A percentile compares a stretch with the other conserved stretches of the same genome.
These are phyloP conservation scores for Naso thynnoides DNA, from an alignment of 2,797 vertebrate species.

Conservation along the genomic window DNA sequence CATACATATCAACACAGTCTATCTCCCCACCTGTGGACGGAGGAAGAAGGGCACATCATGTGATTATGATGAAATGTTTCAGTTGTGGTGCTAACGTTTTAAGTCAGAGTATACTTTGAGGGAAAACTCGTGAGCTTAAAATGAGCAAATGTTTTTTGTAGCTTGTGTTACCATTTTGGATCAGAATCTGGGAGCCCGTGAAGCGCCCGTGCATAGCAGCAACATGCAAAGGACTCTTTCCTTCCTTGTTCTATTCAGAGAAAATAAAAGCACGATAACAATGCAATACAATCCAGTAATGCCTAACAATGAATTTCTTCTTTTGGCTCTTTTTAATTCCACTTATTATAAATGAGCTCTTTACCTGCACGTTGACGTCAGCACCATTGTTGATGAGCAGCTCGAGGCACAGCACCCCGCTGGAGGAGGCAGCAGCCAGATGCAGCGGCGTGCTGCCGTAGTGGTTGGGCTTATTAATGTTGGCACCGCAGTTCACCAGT, in stretches of 20 bases:
- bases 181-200: constrained; percentile 96
- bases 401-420: constrained; percentile 94
- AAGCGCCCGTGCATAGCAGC: constrained; percentile 95
- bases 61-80: neutral
- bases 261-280: neutral
- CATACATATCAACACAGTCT: constrained; percentile 92
- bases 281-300: neutral
- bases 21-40: constrained; percentile 90
- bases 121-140: neutral
- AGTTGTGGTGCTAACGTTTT: too few relatives aligned
- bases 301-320: neutral
- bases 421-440: constrained; percentile 93
- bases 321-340: neutral
- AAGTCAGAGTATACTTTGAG: neutral
- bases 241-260: constrained; percentile 91
- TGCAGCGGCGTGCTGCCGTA: constrained; percentile 93
- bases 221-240: constrained; percentile 95
- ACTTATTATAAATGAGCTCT: neutral
- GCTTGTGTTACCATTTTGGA: constrained; percentile 91
- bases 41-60: neutral
- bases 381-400: constrained; percentile 96
- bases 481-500: constrained; percentile 93
- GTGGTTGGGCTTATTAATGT: constrained; percentile 92
- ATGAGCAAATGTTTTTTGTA: neutral
- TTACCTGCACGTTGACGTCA: constrained; percentile 93